phyloP scores from a whole-genome alignment of 2,888 invertebrate genomes.

The Acutogordius australiensis region DNA sequence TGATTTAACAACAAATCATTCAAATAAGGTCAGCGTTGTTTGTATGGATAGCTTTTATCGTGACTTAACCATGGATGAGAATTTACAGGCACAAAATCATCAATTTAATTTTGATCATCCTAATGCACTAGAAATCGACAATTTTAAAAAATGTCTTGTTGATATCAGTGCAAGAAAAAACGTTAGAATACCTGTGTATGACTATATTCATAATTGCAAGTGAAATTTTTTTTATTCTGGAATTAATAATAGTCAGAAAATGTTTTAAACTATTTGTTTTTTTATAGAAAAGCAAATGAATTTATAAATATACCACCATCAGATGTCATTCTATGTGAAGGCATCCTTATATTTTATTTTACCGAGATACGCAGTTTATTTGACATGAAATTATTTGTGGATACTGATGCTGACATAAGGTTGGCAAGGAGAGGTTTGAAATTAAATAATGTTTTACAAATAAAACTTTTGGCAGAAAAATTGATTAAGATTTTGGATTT shows the following conservation, averaged over 20 bases:
- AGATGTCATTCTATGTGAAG: slow-evolving; percentile 84
- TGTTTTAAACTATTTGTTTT: neutral
- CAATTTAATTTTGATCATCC: slow-evolving; percentile 96
- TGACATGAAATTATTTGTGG: slow-evolving; percentile 95
- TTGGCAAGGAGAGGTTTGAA: slow-evolving; percentile 78
- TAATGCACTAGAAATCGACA: slow-evolving; percentile 61
- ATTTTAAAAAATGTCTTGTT: slow-evolving; percentile 46
- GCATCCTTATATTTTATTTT: slow-evolving; percentile 88
- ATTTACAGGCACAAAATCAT: slow-evolving; percentile 43
- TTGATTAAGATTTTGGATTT: too few relatives aligned
- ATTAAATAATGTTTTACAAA: too few relatives aligned
- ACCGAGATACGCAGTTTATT: slow-evolving; percentile 69
- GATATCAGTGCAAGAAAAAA: slow-evolving; percentile 54
- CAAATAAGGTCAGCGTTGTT: slow-evolving; percentile 44
- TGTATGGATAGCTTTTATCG: slow-evolving; percentile 90
- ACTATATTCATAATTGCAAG: slow-evolving; percentile 63
- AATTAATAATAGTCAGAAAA: neutral
- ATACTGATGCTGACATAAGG: slow-evolving; percentile 89
- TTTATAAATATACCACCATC: slow-evolving; percentile 55
- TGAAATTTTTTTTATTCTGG: slow-evolving; percentile 26
- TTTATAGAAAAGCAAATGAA: slow-evolving; percentile 16
- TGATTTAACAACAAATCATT: too few relatives aligned
- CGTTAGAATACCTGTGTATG: slow-evolving; percentile 67
- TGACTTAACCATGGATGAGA: slow-evolving; percentile 45
- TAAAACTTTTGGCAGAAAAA: too few relatives aligned